phyloP scores from a whole-genome alignment of 64 coral and sea anemone species.

The Catalaphyllia jardinei region DNA sequence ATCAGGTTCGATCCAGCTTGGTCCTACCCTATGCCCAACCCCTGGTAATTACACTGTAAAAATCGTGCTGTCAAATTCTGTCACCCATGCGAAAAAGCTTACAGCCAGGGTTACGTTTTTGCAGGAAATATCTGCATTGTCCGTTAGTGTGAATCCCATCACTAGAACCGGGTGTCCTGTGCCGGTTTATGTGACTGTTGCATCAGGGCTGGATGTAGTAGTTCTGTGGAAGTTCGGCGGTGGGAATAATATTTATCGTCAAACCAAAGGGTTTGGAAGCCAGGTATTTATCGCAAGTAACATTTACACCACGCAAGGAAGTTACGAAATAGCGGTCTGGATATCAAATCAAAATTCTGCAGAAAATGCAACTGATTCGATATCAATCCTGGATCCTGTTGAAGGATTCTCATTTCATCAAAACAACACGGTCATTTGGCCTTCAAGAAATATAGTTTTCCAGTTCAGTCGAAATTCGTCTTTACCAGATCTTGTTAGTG shows the following conservation, averaged over 20 bases:
- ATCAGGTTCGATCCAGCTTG: not conserved
- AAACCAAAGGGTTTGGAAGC: not conserved
- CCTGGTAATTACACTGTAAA: constrained; percentile 59
- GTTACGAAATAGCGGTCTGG: not conserved
- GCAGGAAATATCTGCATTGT: constrained; percentile 31
- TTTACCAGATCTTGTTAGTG: constrained; percentile 11
- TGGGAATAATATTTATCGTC: not conserved
- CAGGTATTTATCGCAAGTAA: constrained; percentile 5
- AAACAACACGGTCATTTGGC: constrained; percentile 52
- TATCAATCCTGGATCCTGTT: constrained; percentile 8
- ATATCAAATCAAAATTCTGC: not conserved
- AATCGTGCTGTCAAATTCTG: constrained; percentile 57
- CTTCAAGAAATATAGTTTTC: constrained; percentile 35
- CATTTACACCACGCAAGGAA: not conserved
- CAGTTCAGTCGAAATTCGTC: constrained; percentile 21
- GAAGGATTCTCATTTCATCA: constrained; percentile 32
- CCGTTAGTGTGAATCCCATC: constrained; percentile 36
- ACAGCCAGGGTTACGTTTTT: constrained; percentile 10
- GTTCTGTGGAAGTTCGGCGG: constrained; percentile 66
- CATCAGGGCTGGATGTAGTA: constrained; percentile 48
- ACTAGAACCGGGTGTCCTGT: constrained; percentile 45
- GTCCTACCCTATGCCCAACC: not conserved
- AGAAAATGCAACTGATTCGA: not conserved
- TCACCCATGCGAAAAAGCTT: constrained; percentile 34
- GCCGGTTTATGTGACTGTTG: constrained; percentile 45